Conservation (phyloP, 2,113 vertebrate genomes). For the Tetrao urogallus region DNA sequence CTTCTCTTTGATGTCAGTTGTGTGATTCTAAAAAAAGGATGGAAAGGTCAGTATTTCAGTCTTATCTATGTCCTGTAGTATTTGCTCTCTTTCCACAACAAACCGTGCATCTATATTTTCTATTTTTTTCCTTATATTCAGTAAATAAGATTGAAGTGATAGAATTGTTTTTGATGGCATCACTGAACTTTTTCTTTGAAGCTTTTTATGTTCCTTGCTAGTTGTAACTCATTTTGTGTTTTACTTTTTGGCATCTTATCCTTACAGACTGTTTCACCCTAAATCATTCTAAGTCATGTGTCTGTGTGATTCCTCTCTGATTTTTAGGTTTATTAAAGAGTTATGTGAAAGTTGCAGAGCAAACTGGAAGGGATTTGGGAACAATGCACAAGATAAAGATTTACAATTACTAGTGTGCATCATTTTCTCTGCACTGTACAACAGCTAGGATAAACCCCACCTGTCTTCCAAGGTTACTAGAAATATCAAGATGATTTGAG, state of each 20-base stretch:
- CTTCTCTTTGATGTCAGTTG: not conserved
- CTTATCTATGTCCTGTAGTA: not conserved
- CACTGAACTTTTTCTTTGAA: not conserved
- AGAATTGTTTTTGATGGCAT: not conserved
- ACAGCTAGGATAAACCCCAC: not conserved
- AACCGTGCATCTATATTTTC: not conserved
- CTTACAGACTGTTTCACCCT: not conserved
- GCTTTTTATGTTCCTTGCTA: not conserved
- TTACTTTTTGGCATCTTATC: not conserved
- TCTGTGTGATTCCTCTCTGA: not conserved
- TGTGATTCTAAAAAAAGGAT: not conserved
- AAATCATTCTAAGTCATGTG: not conserved
- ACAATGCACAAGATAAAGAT: not conserved
- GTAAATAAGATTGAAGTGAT: not conserved
- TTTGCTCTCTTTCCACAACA: not conserved
- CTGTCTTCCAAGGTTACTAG: not conserved
- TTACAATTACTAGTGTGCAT: not conserved
- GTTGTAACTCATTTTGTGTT: not conserved
- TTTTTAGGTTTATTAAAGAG: not conserved
- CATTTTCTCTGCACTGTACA: not conserved
- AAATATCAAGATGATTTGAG: not conserved
- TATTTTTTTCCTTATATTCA: not conserved
- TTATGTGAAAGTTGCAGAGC: not conserved
- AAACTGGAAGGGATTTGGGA: not conserved
- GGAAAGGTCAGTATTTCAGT: not conserved